These are phyloP conservation scores for Tenthredo livida DNA, from an alignment of 2,888 invertebrate genomes.

Conservation along the genomic window DNA sequence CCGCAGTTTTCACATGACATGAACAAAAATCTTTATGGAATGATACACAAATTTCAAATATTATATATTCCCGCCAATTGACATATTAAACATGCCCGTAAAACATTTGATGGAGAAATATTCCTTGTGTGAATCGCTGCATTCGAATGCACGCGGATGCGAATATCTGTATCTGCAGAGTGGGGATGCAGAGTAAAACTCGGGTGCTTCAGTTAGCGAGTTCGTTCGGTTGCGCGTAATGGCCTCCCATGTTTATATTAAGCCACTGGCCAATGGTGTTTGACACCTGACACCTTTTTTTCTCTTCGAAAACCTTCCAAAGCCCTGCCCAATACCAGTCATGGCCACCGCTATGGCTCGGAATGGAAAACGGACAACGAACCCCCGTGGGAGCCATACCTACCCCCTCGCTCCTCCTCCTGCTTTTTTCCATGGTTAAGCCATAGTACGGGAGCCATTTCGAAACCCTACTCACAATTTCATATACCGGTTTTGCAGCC, in stretches of 20 bases:
- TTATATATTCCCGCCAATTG: no score
- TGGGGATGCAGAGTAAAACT: conserved; percentile 2
- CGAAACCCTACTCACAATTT: conserved; percentile 40
- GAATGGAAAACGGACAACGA: conserved; percentile 49
- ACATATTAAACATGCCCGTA: neutral
- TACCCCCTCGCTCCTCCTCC: conserved; percentile 26
- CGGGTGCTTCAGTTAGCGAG: conserved; percentile 21
- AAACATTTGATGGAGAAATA: neutral
- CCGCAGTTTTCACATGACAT: neutral
- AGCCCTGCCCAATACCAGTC: conserved; percentile 52
- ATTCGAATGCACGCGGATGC: neutral
- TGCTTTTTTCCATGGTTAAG: neutral
- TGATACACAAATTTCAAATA: no score
- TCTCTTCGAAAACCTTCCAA: conserved; percentile 27
- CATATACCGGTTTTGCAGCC: conserved; percentile 14
- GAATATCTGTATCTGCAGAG: neutral
- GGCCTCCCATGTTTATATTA: conserved; percentile 33
- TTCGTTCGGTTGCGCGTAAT: conserved; percentile 2
- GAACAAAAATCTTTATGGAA: no score
- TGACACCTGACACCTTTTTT: conserved; percentile 45
- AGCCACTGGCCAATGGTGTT: conserved; percentile 49
- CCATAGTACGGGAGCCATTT: conserved; percentile 29
- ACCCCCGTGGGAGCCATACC: conserved; percentile 50
- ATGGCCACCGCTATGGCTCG: conserved; percentile 44
- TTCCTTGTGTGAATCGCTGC: neutral